Base-by-base conservation (phyloP, 2,113 vertebrate species). In the Sturnira hondurensis region DNA sequence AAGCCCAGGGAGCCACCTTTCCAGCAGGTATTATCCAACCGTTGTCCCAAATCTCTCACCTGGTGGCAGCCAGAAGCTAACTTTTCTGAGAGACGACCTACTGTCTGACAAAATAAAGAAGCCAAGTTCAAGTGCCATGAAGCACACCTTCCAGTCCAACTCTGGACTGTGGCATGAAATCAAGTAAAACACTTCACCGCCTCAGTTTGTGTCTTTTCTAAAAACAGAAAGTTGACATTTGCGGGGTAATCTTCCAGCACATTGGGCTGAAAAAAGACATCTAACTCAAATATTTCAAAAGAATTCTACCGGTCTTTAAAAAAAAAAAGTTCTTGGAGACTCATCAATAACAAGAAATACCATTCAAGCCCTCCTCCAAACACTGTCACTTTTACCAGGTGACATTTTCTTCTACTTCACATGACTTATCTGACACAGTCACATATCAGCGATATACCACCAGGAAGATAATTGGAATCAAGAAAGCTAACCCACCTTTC, bases 401-500 rank as follows among this genome's bases (percentile, higher is more conserved):
- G 91, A 95, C 93, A 73, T 83, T 93, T 96, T 78, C 89, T 98
- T 97, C 97, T 96, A 93, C 89, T 98, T 98, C 95, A 85, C 86
- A 86, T 91, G 96, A 65, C 74, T 89, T 96, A 96, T 58, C 71
- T 97, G 96, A 96, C 96, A 98, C 80, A 93, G 93, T 78, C 95
- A 93, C 0, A 0, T 88, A 97, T 95, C 86, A 93, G 83, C 93
- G 95, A 94, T 96, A 96, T 84, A 91, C 77, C 96, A 83, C 12
- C 84, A 82, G 81, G 76, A 77, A 96, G 91, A 97, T 89, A 95
- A 93, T 36, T 95, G 97, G 68, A 97, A 97, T 97, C 97, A 96
- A 97, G 96, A 96, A 92, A 97, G 94, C 95, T 98, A 95, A 97
- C 95, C 94, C 76, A 95, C 96, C 89, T 97, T 96, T 97, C 96